Percentiles rank a stretch among this genome's conserved stretches.
Conservation (phyloP, 2,113 vertebrate genomes). For the Orthonyx spaldingii region DNA sequence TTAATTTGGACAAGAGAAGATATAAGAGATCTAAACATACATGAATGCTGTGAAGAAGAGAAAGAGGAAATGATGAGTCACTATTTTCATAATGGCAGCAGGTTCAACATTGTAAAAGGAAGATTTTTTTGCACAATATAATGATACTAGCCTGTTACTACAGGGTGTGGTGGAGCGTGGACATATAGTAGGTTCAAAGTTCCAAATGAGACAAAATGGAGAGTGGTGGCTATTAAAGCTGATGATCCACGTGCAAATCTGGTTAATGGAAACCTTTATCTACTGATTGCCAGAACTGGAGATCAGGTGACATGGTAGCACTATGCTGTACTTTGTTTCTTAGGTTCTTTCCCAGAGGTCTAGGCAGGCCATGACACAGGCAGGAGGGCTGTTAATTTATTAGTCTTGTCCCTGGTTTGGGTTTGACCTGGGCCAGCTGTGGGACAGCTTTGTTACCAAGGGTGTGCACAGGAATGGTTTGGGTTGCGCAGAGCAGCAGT, state of each 20-base stretch:
- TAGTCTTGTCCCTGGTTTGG: background rate
- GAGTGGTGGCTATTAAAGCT: background rate
- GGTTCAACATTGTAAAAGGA: background rate
- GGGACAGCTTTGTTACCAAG: background rate
- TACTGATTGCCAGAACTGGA: background rate
- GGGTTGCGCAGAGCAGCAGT: background rate
- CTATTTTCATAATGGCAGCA: background rate
- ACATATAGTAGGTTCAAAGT: background rate
- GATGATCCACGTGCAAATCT: background rate
- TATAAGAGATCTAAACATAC: background rate
- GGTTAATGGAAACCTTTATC: background rate
- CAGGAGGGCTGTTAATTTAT: background rate
- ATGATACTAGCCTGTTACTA: background rate
- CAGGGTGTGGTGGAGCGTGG: background rate
- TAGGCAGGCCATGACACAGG: background rate
- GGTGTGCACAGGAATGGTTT: background rate
- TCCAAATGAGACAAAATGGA: background rate
- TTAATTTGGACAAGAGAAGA: background rate
- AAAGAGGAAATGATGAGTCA: conserved; percentile 27
- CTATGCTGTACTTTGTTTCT: background rate
- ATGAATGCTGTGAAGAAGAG: background rate
- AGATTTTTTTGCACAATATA: background rate
- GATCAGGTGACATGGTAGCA: background rate
- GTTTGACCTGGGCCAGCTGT: background rate
- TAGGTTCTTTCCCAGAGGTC: background rate